These are phyloP conservation scores for Probaryconus sp. DNA, from an alignment of 1,140 invertebrate species.

Conservation along the genomic window DNA sequence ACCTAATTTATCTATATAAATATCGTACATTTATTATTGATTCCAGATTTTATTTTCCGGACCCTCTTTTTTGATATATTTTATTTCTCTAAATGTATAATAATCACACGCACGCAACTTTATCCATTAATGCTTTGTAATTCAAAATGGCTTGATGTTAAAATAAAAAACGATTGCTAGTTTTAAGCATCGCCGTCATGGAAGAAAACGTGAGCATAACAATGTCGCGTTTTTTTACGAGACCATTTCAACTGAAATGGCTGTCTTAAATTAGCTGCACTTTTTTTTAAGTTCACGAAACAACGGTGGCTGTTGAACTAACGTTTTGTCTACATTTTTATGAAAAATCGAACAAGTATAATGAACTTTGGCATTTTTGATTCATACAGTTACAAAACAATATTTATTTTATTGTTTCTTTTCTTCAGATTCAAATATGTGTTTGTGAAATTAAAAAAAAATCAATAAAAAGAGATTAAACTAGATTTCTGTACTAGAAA, in stretches of 20 bases:
- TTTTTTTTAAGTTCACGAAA: neutral
- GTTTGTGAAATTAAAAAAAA: no score
- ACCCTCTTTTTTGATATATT: slow-evolving; percentile 35
- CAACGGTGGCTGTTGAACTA: neutral
- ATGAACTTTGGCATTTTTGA: slow-evolving; percentile 47
- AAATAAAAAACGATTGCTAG: slow-evolving; percentile 37
- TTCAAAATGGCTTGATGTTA: slow-evolving; percentile 43
- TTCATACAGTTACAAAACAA: neutral
- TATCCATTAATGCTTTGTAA: slow-evolving; percentile 41
- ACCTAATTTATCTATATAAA: slow-evolving; percentile 29
- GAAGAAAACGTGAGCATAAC: no score
- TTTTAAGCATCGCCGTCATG: neutral
- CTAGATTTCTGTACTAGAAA: no score
- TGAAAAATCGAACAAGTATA: slow-evolving; percentile 57
- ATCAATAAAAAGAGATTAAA: no score
- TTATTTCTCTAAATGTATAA: slow-evolving; percentile 40
- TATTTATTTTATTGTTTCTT: no score
- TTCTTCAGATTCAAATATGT: no score
- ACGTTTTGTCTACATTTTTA: slow-evolving; percentile 36
- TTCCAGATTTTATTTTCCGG: no score
- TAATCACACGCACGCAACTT: slow-evolving; percentile 43
- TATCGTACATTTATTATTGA: slow-evolving; percentile 27
- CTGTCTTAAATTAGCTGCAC: no score
- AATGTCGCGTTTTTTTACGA: no score
- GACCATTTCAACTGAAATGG: no score